Evolutionary conservation across 2,797 vertebrate genomes (phyloP), one percentile per base, ranked within the genome.

Genomic region (Acanthis flammea): DNA sequence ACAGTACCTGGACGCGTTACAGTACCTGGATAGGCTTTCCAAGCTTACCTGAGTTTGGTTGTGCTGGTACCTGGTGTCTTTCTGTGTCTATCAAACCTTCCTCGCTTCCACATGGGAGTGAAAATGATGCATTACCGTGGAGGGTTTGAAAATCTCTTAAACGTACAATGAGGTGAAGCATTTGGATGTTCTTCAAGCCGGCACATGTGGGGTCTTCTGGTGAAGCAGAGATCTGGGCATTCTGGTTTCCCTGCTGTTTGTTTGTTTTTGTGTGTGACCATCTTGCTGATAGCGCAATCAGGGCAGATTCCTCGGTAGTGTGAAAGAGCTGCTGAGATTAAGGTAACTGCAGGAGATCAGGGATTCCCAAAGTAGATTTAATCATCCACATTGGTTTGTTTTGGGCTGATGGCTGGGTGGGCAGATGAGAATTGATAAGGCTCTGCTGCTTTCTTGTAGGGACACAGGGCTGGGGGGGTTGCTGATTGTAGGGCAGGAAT

Each of bases 91-190:
- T 21, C 37, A 51, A 33, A 72, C 17, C 65, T 54, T 71, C 30
- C 39, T 61, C 0, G 0, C 10, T 18, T 30, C 28, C 37, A 3
- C 37, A 0, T 2, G 24, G 37, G 31, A 75, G 19, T 44, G 22
- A 33, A 58, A 78, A 86, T 0, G 2, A 9, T 14, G 21, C 7
- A 0, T 18, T 54, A 1, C 33, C 2, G 0, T 9, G 33, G 30
- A 63, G 27, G 18, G 18, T 19, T 80, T 63, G 16, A 39, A 37
- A 57, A 14, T 6, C 12, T 48, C 6, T 53, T 27, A 54, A 53
- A 33, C 10, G 2, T 9, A 4, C 4, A 24, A 16, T 1, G 17
- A 51, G 12, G 16, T 9, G 25, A 39, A 80, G 24, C 25, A 12
- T 19, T 51, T 5, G 50, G 22, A 4, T 51, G n/a, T 35, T 55